These are phyloP conservation scores for Melipona quadrifasciata DNA, from an alignment of 1,140 invertebrate genomes.

Conservation along the genomic window DNA sequence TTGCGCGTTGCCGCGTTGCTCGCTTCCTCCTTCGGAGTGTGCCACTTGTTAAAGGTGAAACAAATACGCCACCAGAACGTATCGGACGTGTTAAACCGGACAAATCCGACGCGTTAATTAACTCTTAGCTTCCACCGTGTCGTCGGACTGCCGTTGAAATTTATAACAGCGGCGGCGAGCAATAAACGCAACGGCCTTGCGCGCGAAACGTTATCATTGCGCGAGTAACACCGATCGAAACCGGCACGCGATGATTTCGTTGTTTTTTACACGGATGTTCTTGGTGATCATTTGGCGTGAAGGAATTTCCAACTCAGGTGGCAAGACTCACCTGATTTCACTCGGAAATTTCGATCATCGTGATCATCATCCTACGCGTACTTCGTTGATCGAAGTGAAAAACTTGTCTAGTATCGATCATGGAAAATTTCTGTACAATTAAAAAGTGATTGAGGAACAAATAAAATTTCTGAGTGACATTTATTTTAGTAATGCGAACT, in stretches of 20 bases:
- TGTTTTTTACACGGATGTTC: background rate
- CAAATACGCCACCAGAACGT: background rate
- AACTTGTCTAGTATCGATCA: background rate
- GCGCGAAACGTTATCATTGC: conserved; percentile 46
- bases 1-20: background rate
- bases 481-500: no score
- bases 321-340: background rate
- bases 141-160: conserved; percentile 21
- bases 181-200: conserved; percentile 54
- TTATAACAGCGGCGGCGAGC: conserved; percentile 41
- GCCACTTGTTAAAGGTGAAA: background rate
- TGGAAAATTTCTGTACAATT: no score
- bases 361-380: background rate
- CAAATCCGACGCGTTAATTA: conserved; percentile 34
- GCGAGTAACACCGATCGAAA: conserved; percentile 21
- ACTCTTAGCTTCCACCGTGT: conserved; percentile 32
- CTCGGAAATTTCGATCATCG: no score
- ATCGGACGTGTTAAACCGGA: background rate
- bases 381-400: background rate
- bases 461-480: no score
- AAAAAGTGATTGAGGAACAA: no score
- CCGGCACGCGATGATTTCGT: background rate
- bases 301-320: background rate
- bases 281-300: background rate
- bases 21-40: background rate